phyloP scores from a whole-genome alignment of 2,797 vertebrate species.

The Amblyopsis hoosieri region DNA sequence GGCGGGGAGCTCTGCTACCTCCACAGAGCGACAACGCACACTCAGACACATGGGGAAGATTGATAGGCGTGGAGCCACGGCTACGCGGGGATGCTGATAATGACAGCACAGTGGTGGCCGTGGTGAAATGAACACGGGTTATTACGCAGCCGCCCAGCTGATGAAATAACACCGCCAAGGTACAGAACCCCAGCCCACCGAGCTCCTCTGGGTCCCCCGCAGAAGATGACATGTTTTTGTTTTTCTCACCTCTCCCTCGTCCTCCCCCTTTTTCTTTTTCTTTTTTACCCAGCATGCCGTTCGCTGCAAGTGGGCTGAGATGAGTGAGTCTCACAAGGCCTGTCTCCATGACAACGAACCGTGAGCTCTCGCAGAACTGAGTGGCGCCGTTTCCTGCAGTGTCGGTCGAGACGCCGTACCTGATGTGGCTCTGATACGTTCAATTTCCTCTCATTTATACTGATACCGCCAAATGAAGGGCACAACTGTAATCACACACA shows the following conservation, averaged over 20 bases:
- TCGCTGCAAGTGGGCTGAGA: conserved; percentile 62
- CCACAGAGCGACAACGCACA: conserved; percentile 64
- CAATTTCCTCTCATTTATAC: no score
- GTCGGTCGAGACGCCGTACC: background rate
- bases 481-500: no score
- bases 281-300: conserved; percentile 63
- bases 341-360: conserved; percentile 55
- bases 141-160: conserved; percentile 69
- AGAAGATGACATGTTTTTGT: conserved; percentile 69
- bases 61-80: conserved; percentile 60
- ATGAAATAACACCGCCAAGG: conserved; percentile 70
- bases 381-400: conserved; percentile 54
- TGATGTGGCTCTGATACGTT: no score
- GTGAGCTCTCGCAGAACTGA: conserved; percentile 37
- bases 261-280: conserved; percentile 32
- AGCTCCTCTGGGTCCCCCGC: conserved; percentile 46
- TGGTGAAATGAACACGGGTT: conserved; percentile 69
- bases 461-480: no score
- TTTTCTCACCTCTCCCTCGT: conserved; percentile 51
- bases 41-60: conserved; percentile 57
- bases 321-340: conserved; percentile 56
- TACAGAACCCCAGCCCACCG: conserved; percentile 47
- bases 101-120: conserved; percentile 72
- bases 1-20: conserved; percentile 58
- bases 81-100: conserved; percentile 59